Percentiles rank a stretch among this genome's conserved stretches.
Conservation (phyloP, 2,797 vertebrate genomes). For the Neosalanx taihuensis region DNA sequence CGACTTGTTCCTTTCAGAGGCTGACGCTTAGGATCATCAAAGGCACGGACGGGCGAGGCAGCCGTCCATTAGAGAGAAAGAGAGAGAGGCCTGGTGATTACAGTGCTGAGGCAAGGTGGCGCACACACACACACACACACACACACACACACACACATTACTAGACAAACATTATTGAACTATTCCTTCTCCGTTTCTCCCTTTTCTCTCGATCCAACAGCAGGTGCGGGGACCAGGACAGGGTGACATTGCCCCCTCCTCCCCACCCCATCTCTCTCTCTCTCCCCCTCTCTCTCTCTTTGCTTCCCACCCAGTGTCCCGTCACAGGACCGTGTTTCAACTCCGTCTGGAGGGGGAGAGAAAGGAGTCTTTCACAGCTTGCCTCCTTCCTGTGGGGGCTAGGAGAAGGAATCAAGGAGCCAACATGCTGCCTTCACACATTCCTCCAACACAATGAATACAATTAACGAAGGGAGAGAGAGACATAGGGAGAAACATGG, state of each 20-base stretch:
- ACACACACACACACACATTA: slow-evolving; percentile 8
- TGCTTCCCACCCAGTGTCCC: background rate
- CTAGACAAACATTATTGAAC: slow-evolving; percentile 16
- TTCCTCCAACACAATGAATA: slow-evolving; percentile 18
- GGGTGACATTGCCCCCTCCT: slow-evolving; percentile 4
- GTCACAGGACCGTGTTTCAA: background rate
- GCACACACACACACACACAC: slow-evolving; percentile 12
- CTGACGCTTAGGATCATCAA: slow-evolving; percentile 46
- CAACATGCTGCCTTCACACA: slow-evolving; percentile 2
- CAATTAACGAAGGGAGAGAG: slow-evolving; percentile 5
- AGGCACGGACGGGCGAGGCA: slow-evolving; percentile 17
- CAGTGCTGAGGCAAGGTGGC: slow-evolving; percentile 3
- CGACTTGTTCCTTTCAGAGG: slow-evolving; percentile 39
- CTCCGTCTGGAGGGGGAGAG: background rate
- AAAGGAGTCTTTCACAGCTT: slow-evolving; percentile 23
- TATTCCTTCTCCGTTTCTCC: slow-evolving; percentile 6
- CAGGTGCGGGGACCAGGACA: slow-evolving; percentile 18
- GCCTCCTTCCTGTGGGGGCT: slow-evolving; percentile 30
- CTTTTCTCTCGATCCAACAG: slow-evolving; percentile 19
- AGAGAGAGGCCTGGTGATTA: slow-evolving; percentile 1
- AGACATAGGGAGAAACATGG: background rate
- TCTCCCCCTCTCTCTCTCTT: background rate
- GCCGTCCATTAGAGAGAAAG: slow-evolving; percentile 47
- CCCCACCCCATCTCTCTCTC: background rate
- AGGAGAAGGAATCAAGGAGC: slow-evolving; percentile 10